phyloP scores from a whole-genome alignment of 2,888 invertebrate species.

The Agrotis ipsilon region DNA sequence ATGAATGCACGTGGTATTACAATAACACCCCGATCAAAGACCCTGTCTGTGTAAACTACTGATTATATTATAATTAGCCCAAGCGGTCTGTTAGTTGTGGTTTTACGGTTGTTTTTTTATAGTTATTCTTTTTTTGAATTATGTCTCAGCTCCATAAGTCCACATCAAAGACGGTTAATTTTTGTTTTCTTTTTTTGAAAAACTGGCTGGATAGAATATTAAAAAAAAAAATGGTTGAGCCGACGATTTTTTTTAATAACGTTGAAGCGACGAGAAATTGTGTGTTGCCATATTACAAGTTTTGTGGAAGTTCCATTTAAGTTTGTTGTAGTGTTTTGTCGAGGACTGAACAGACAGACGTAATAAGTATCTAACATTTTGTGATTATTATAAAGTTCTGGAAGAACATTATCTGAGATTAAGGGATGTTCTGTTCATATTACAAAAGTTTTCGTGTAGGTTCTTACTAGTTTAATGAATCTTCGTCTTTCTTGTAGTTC shows the following conservation, averaged over 20 bases:
- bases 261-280: conserved; percentile 14
- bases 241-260: too few relatives aligned
- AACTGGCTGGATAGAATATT: background rate
- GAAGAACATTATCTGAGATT: conserved; percentile 40
- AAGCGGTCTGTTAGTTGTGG: conserved; percentile 57
- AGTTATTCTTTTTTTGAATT: conserved; percentile 51
- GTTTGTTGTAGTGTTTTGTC: conserved; percentile 45
- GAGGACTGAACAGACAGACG: conserved; percentile 16
- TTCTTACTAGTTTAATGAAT: background rate
- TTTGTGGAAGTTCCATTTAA: conserved; percentile 43
- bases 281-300: conserved; percentile 42
- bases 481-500: conserved; percentile 25
- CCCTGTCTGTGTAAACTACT: conserved; percentile 74
- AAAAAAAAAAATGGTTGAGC: background rate
- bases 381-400: conserved; percentile 49
- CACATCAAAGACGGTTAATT: conserved; percentile 39
- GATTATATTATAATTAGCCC: conserved; percentile 73
- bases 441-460: conserved; percentile 45
- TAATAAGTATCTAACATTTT: conserved; percentile 38
- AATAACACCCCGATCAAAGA: conserved; percentile 86
- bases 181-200: conserved; percentile 9
- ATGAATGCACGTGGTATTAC: conserved; percentile 78
- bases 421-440: conserved; percentile 39
- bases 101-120: conserved; percentile 40
- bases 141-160: conserved; percentile 18